phyloP scores from a whole-genome alignment of 2,113 vertebrate species.

The Gasterosteus aculeatus region DNA sequence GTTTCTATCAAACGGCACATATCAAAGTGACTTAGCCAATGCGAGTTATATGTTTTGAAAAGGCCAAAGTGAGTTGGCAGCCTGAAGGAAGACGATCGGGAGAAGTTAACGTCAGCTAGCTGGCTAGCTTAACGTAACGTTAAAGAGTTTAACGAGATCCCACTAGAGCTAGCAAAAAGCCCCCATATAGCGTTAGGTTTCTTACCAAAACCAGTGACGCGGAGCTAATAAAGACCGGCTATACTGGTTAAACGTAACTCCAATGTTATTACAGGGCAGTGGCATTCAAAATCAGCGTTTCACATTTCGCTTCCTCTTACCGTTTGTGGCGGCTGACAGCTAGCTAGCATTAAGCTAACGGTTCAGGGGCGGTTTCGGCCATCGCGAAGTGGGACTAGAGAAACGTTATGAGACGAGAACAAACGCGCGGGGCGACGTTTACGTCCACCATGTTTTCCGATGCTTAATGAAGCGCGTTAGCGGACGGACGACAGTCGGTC shows the following conservation, averaged over 20 bases:
- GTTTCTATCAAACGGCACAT: not conserved
- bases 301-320: slow-evolving; percentile 44
- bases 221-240: not conserved
- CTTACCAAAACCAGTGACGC: rapidly evolving
- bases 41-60: not conserved
- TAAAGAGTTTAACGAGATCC: not conserved
- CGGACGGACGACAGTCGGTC: slow-evolving; percentile 13
- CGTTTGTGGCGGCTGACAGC: slow-evolving; percentile 61
- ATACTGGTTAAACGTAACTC: not conserved
- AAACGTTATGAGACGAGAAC: not conserved
- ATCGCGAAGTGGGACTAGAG: not conserved
- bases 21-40: not conserved
- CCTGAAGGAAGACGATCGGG: not conserved
- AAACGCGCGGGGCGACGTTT: not conserved
- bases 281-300: not conserved
- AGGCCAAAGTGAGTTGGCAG: not conserved
- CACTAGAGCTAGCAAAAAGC: not conserved
- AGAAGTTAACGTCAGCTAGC: slow-evolving; percentile 51
- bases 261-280: not conserved
- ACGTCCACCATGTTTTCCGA: slow-evolving; percentile 12
- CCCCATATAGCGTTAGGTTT: not conserved
- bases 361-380: slow-evolving; percentile 17
- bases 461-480: slow-evolving; percentile 4
- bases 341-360: slow-evolving; percentile 58
- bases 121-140: slow-evolving; percentile 27